Conservation (phyloP, 2,888 invertebrate species). For the Hirtodrosophila histrioides region DNA sequence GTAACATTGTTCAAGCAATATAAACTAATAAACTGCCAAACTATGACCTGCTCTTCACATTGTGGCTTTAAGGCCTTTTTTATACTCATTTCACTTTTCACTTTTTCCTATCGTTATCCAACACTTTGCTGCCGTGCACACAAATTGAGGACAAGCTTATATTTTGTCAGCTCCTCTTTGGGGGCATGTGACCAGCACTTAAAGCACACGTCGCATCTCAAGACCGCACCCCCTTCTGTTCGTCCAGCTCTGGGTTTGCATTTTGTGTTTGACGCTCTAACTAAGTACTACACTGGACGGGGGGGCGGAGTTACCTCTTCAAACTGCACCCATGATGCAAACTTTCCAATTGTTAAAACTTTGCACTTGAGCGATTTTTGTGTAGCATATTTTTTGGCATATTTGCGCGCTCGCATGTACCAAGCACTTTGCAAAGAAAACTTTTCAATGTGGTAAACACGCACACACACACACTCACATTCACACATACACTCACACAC, state of each 20-base stretch:
- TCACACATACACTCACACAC: slow-evolving; percentile 21
- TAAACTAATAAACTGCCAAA: slow-evolving; percentile 22
- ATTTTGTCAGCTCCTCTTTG: slow-evolving; percentile 57
- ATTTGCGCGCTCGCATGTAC: slow-evolving; percentile 76
- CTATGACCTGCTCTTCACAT: slow-evolving; percentile 12
- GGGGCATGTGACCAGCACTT: slow-evolving; percentile 62
- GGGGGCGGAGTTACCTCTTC: slow-evolving; percentile 9
- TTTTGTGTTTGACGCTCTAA: slow-evolving; percentile 63
- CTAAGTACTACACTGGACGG: slow-evolving; percentile 52
- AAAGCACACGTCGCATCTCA: slow-evolving; percentile 44
- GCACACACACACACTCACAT: slow-evolving; percentile 26
- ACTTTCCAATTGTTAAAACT: slow-evolving; percentile 80
- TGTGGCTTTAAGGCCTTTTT: slow-evolving; percentile 27
- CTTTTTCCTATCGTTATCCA: slow-evolving; percentile 22
- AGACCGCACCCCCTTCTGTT: slow-evolving; percentile 4
- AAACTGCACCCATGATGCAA: slow-evolving; percentile 69
- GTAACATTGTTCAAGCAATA: not conserved
- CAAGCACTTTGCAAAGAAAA: slow-evolving; percentile 78
- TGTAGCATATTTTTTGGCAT: slow-evolving; percentile 80
- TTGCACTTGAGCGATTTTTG: slow-evolving; percentile 80
- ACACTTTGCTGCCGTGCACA: slow-evolving; percentile 47
- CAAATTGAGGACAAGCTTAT: slow-evolving; percentile 60
- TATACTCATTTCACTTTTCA: slow-evolving; percentile 13
- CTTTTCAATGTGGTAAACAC: slow-evolving; percentile 77
- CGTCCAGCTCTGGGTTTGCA: slow-evolving; percentile 40